These are phyloP conservation scores for Agrochola circellaris DNA, from an alignment of 2,888 invertebrate species.

Conservation along the genomic window DNA sequence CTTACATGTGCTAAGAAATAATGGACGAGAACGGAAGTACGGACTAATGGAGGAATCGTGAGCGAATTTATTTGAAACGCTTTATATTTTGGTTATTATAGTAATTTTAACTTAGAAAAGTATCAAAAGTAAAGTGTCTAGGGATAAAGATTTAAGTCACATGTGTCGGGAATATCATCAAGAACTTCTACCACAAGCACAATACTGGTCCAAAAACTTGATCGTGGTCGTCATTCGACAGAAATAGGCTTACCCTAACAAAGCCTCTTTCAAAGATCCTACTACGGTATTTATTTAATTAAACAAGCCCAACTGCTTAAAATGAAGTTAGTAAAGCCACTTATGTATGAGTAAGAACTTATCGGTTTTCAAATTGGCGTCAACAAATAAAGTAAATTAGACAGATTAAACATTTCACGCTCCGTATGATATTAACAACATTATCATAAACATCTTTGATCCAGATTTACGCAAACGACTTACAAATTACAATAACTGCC, in stretches of 20 bases:
- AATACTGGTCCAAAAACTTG: not conserved
- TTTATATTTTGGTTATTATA: not conserved
- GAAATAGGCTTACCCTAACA: not conserved
- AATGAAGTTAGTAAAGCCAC: not conserved
- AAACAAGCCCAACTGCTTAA: not conserved
- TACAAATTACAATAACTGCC: constrained; percentile 35
- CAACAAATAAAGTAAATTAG: constrained; percentile 14
- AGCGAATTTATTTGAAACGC: not conserved
- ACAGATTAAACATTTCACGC: constrained; percentile 12
- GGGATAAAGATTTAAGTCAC: too few species aligned
- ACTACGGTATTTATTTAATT: not conserved
- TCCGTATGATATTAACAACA: constrained; percentile 16
- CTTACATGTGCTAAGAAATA: constrained; percentile 21
- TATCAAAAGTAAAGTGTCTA: not conserved
- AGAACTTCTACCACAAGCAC: not conserved
- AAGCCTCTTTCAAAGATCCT: not conserved
- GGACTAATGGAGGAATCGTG: constrained; percentile 37
- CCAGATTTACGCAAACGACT: constrained; percentile 47
- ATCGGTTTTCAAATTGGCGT: not conserved
- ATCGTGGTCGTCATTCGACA: not conserved
- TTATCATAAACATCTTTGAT: constrained; percentile 46
- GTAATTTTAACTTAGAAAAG: not conserved
- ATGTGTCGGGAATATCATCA: not conserved
- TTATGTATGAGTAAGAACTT: not conserved
- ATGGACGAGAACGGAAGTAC: constrained; percentile 42